These are phyloP conservation scores for Acipenser ruthenus DNA, from an alignment of 2,797 vertebrate species.

Conservation along the genomic window DNA sequence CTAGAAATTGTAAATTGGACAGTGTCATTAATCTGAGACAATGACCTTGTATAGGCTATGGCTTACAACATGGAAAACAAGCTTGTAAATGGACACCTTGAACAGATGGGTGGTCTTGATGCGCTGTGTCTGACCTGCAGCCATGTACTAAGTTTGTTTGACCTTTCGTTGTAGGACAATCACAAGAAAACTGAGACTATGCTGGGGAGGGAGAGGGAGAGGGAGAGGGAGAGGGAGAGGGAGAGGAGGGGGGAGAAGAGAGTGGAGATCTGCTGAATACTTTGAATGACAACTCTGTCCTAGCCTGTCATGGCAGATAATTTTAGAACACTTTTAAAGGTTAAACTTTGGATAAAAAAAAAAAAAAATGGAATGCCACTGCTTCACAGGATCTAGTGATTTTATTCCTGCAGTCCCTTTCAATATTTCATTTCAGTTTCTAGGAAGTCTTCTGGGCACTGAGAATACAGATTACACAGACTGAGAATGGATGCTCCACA, in stretches of 20 bases:
- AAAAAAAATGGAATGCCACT: neutral
- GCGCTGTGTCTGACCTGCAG: neutral
- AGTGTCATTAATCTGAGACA: too few relatives aligned
- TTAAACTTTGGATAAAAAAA: neutral
- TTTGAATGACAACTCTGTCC: neutral
- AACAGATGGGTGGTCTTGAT: neutral
- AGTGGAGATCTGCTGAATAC: neutral
- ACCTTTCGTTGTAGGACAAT: neutral
- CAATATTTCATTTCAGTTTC: too few relatives aligned
- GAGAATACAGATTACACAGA: too few relatives aligned
- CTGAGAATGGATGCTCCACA: too few relatives aligned
- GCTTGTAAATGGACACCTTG: too few relatives aligned
- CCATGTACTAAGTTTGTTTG: neutral
- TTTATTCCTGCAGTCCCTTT: too few relatives aligned
- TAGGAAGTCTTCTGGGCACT: too few relatives aligned
- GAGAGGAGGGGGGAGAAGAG: neutral
- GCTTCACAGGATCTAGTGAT: too few relatives aligned
- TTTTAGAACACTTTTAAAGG: neutral
- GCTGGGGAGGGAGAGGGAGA: neutral
- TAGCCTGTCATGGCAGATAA: neutral
- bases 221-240: neutral
- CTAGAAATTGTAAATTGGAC: too few relatives aligned
- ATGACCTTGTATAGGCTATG: too few relatives aligned
- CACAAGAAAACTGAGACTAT: neutral
- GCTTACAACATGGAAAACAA: too few relatives aligned